Evolutionary conservation across 2,113 vertebrate genomes (phyloP).

Genomic region (Hemiscyllium ocellatum): DNA sequence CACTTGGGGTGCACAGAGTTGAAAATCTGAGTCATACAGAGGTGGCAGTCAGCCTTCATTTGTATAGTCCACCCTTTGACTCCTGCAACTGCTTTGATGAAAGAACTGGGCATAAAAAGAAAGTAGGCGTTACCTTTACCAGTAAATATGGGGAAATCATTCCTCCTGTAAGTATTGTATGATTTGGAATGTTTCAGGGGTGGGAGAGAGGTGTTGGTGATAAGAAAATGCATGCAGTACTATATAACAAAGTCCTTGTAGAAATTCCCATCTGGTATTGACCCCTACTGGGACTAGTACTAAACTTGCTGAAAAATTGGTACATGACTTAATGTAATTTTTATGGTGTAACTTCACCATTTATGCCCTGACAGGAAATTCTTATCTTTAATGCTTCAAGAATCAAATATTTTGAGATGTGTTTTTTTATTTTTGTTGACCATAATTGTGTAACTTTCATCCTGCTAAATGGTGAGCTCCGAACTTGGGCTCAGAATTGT

Average conservation of each 20-base stretch:
- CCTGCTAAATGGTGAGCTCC: too few species aligned
- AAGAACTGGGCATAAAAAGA: slow-evolving; percentile 85
- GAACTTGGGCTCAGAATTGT: too few species aligned
- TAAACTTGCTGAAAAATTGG: neutral
- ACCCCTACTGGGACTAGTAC: neutral
- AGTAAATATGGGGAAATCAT: slow-evolving; percentile 82
- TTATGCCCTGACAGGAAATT: too few species aligned
- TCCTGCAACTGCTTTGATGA: slow-evolving; percentile 87
- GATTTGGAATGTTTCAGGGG: neutral
- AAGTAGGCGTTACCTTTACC: slow-evolving; percentile 89
- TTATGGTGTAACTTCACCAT: neutral
- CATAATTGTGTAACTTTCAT: too few species aligned
- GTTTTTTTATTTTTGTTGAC: too few species aligned
- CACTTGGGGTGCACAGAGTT: slow-evolving; percentile 87
- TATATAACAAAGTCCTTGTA: neutral
- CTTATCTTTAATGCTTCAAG: too few species aligned
- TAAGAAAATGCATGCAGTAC: neutral
- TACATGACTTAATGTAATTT: neutral
- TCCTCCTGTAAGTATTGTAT: slow-evolving; percentile 65
- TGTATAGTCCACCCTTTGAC: slow-evolving; percentile 89
- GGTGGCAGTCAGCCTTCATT: slow-evolving; percentile 77
- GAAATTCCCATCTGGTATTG: neutral
- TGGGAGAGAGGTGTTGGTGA: neutral
- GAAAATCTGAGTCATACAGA: slow-evolving; percentile 95
- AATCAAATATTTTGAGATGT: too few species aligned